Evolutionary conservation across 2,797 vertebrate species (phyloP), one percentile per base, ranked within the genome.

Genomic region (Craterocephalus amniculus): DNA sequence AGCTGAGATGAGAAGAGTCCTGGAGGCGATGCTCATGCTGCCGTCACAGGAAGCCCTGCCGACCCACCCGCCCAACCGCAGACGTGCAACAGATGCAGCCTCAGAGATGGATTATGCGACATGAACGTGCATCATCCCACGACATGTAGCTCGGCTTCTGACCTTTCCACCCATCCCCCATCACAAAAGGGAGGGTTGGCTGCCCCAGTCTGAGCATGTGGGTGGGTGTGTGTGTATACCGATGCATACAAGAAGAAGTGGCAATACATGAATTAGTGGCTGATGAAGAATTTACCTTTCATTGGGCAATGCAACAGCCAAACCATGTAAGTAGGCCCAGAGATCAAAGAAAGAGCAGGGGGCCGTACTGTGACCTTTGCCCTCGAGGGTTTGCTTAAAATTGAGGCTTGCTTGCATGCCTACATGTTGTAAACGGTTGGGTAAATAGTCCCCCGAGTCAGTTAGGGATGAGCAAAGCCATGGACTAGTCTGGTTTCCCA

Each of bases 81-180:
- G 91, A 93, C 91, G 64, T 85, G 90, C 88, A 90, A 92, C 93
- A 93, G 93, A 92, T 90, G 91, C 88, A 48, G 87, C 90, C 83
- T 91, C 83, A 84, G 78, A 88, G 76, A 90, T 92, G 88, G 91
- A 94, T 93, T 93, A 93, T 87, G 91, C 87, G 88, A 92, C 84
- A 91, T 92, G 85, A 89, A 91, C 86, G 87, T 92, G 90, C 91
- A 91, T 93, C 93, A 92, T 92, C 93, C 92, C 88, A 91, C 86
- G 87, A 92, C 88, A 92, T 72, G 81, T 85, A 88, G 87, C 78
- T 76, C 84, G 79, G 85, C 80, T 92, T 94, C 91, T 93, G 91
- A 93, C 91, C 91, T 91, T 90, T 88, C 84, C 79, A 82, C 80
- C 89, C 88, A 62, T 69, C 78, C 71, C 81, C 84, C 85, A 61